These are phyloP conservation scores for Holothuria glaberrima DNA, from an alignment of 35 echinoderm and acorn worm species.

Conservation along the genomic window DNA sequence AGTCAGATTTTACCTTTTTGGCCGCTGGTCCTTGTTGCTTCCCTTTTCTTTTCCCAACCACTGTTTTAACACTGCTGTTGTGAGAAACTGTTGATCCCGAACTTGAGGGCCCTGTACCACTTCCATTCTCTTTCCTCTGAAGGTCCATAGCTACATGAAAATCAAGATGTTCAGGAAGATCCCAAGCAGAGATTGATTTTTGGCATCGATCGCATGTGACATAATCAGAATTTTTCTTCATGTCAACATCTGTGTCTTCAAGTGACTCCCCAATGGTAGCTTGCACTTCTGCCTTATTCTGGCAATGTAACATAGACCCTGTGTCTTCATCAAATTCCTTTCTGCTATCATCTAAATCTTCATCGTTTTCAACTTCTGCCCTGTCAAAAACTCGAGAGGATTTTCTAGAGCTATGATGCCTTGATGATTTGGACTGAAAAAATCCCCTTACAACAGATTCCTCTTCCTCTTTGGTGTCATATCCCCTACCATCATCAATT, in stretches of 20 bases:
- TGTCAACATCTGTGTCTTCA: too few species aligned
- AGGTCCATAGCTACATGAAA: conserved; percentile 87
- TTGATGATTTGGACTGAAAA: too few species aligned
- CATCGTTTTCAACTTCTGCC: too few species aligned
- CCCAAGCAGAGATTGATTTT: conserved; percentile 74
- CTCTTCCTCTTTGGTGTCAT: background rate
- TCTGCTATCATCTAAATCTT: too few species aligned
- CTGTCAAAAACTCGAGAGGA: too few species aligned
- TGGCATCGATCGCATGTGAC: conserved; percentile 85
- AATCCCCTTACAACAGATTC: too few species aligned
- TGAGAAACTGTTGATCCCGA: background rate
- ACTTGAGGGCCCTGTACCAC: background rate
- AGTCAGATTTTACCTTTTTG: too few species aligned
- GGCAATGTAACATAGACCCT: too few species aligned
- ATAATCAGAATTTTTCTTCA: conserved; percentile 50
- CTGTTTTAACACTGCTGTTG: background rate
- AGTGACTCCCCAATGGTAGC: too few species aligned
- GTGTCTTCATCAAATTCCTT: too few species aligned
- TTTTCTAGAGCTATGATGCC: too few species aligned
- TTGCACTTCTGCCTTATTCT: too few species aligned
- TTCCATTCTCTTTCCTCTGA: conserved; percentile 57
- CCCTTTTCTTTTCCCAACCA: conserved; percentile 62
- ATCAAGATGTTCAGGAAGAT: conserved; percentile 92
- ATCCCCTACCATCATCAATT: background rate
- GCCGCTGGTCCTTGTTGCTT: conserved; percentile 47